Evolutionary conservation across 2,797 vertebrate species (phyloP).

Genomic region (Serranus cabrilla): DNA sequence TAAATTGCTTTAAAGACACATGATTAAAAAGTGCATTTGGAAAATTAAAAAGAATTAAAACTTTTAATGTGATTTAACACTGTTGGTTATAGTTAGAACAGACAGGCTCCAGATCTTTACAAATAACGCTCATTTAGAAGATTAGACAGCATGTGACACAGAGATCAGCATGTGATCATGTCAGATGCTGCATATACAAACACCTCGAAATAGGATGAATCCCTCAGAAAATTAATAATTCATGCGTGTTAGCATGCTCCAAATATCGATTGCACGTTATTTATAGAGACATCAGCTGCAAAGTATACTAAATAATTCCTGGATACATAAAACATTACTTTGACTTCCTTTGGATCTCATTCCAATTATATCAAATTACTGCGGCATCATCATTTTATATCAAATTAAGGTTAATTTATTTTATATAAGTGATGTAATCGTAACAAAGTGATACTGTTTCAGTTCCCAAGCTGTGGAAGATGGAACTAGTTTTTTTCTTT

Average conservation of each 20-base stretch:
- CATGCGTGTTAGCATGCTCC: not conserved
- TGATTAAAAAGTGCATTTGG: too few species aligned
- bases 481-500: not conserved
- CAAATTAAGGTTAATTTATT: not conserved
- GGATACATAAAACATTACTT: conserved; percentile 6
- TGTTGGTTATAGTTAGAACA: not conserved
- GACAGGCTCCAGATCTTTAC: not conserved
- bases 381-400: conserved; percentile 1
- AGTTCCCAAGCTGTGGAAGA: not conserved
- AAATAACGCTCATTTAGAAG: not conserved
- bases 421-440: not conserved
- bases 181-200: conserved; percentile 15
- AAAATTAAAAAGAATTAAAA: not conserved
- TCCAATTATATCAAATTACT: conserved; percentile 13
- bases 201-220: conserved; percentile 28
- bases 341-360: not conserved
- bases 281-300: conserved; percentile 47
- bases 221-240: conserved; percentile 45
- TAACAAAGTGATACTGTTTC: conserved; percentile 1
- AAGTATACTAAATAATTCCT: conserved; percentile 28
- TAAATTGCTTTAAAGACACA: not conserved
- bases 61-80: not conserved
- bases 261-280: conserved; percentile 41
- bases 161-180: not conserved
- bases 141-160: not conserved